phyloP scores from a whole-genome alignment of 2,888 invertebrate genomes.

The Nephrotoma flavescens region DNA sequence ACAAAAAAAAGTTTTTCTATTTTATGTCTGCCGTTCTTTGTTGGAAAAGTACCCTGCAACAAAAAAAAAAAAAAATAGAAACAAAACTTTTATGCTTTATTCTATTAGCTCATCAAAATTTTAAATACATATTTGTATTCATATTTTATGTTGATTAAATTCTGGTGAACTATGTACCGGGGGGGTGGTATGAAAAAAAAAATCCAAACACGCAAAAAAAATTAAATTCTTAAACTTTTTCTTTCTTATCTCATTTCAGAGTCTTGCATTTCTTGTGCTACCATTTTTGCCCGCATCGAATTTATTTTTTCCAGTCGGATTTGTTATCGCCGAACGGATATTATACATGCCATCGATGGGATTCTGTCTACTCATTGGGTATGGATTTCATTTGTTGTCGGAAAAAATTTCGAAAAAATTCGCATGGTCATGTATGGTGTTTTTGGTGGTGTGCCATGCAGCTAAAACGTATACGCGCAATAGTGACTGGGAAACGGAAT shows the following conservation, averaged over 20 bases:
- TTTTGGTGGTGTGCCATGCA: constrained; percentile 62
- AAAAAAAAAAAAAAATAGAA: background rate
- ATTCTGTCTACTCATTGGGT: constrained; percentile 82
- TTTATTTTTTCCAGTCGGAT: constrained; percentile 88
- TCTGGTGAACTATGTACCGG: background rate
- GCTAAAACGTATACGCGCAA: constrained; percentile 78
- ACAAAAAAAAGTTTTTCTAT: background rate
- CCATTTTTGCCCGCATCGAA: constrained; percentile 95
- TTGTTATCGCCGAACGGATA: constrained; percentile 90
- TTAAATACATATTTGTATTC: background rate
- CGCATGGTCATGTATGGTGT: constrained; percentile 46
- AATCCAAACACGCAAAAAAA: background rate
- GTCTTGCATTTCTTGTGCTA: constrained; percentile 70
- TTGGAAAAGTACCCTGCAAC: background rate
- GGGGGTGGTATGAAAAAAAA: background rate
- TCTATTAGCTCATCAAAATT: background rate
- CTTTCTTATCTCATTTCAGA: constrained; percentile 37
- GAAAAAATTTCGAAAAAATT: constrained; percentile 50
- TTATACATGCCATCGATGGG: constrained; percentile 97
- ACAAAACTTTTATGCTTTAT: background rate
- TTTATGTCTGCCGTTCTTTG: background rate
- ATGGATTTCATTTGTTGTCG: constrained; percentile 60
- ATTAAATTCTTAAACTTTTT: background rate
- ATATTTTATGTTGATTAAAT: background rate
- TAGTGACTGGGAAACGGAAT: constrained; percentile 88